Evolutionary conservation across 2,113 vertebrate species (phyloP).

Genomic region (Emydocephalus ijimae): DNA sequence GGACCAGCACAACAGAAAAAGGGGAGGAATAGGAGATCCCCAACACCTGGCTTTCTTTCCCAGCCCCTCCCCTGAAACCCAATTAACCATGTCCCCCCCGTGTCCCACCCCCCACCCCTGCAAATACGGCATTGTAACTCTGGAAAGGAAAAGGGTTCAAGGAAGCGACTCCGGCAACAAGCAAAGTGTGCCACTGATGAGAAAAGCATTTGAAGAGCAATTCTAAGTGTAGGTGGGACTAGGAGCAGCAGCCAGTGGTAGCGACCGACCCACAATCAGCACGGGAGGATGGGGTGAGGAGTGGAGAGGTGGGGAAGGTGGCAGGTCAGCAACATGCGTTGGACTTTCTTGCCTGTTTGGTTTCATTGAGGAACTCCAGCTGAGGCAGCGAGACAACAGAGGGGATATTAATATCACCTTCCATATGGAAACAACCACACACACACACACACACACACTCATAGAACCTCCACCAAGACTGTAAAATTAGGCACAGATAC

Average conservation of each 20-base stretch:
- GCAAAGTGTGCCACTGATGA: neutral
- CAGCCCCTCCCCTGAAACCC: neutral
- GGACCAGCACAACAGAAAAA: neutral
- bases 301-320: neutral
- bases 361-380: constrained; percentile 59
- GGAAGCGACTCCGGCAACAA: neutral
- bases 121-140: neutral
- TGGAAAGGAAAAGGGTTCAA: neutral
- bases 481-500: neutral
- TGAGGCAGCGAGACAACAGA: constrained; percentile 59
- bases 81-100: neutral
- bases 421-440: neutral
- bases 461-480: neutral
- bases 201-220: neutral
- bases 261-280: neutral
- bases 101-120: no score
- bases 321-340: neutral
- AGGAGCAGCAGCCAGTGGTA: constrained; percentile 6
- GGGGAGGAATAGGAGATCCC: neutral
- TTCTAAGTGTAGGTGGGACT: neutral
- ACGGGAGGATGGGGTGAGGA: neutral
- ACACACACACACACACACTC: neutral
- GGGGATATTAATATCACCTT: neutral
- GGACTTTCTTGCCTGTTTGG: constrained; percentile 37
- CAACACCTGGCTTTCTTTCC: neutral